Evolutionary conservation across 2,797 vertebrate species (phyloP), one percentile per base, ranked within the genome.

Genomic region (Podarcis siculus): DNA sequence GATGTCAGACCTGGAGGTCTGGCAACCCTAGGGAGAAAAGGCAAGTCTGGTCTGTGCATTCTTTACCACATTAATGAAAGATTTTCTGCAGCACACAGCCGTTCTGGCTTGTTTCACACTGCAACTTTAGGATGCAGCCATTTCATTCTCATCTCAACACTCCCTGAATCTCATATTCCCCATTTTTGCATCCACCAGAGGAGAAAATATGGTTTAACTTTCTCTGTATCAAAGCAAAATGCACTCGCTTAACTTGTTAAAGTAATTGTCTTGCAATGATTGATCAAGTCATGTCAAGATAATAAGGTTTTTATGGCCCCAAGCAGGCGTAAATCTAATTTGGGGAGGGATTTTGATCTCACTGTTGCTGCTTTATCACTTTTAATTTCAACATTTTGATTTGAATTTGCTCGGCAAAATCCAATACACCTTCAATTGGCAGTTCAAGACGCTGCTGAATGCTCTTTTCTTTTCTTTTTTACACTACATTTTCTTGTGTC

Each of bases 351-450:
- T 95, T 96, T 91, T 94, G 94, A 95, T 95, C 91, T 94, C 89
- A 86, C 45, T 93, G 90, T 92, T 91, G 89, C 81, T 84, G 79
- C 88, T 95, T 95, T 96, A 96, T 95, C 94, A 96, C 95, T 96
- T 96, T 96, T 96, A 97, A 96, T 97, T 94, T 96, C 88, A 87
- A 89, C 8, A 1, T 82, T 96, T 96, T 95, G 93, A 95, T 96
- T 96, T 93, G 93, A 95, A 96, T 96, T 96, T 94, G 92, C 85
- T 94, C 88, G 76, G 91, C 92, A 95, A 95, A 95, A 96, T 95
- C 95, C 94, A 97, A 93, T 95, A 94, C 91, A 64, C 73, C 92
- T 88, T 92, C 86, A 90, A 87, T 88, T 93, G 93, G 95, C 95
- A 96, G 93, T 81, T 94, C 89, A 93, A 88, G 86, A 91, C 86